phyloP scores from a whole-genome alignment of 2,797 vertebrate genomes.

The Coracias cyanogaster region DNA sequence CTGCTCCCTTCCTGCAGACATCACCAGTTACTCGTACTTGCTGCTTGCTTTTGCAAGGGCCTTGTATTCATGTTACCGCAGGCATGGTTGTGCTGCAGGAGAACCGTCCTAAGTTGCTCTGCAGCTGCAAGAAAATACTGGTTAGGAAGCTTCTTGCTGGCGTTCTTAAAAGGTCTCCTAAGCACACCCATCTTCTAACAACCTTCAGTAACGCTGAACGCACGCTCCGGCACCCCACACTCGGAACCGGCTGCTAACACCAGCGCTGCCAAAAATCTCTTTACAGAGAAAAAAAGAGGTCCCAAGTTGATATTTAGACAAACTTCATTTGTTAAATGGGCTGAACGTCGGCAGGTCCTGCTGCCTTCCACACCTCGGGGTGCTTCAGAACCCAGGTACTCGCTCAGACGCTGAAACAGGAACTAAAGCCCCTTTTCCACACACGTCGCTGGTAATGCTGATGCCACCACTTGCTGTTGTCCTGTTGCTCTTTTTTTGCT shows the following conservation, averaged over 20 bases:
- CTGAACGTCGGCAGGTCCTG: not conserved
- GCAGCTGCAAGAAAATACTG: not conserved
- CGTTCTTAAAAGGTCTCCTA: not conserved
- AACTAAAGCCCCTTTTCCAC: not conserved
- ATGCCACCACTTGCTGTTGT: slow-evolving; percentile 4
- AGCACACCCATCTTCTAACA: not conserved
- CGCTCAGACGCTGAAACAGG: not conserved
- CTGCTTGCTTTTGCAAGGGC: not conserved
- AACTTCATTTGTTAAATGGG: not conserved
- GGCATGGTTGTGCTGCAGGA: not conserved
- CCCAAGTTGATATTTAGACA: not conserved
- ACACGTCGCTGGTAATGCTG: not conserved
- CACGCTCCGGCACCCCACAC: no score
- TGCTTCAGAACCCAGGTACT: not conserved
- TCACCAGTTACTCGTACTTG: not conserved
- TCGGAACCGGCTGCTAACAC: no score
- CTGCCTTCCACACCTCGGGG: not conserved
- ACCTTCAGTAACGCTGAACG: not conserved
- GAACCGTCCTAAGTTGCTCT: not conserved
- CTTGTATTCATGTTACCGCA: not conserved
- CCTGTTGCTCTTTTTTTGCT: slow-evolving; percentile 33
- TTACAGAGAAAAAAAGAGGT: no score
- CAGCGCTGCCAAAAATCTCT: no score
- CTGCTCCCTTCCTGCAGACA: not conserved
- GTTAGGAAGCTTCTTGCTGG: not conserved